A percentile compares a stretch with the other conserved stretches of the same genome.
These are phyloP conservation scores for Aplysia californica DNA, from an alignment of 1,140 invertebrate species.

Conservation along the genomic window DNA sequence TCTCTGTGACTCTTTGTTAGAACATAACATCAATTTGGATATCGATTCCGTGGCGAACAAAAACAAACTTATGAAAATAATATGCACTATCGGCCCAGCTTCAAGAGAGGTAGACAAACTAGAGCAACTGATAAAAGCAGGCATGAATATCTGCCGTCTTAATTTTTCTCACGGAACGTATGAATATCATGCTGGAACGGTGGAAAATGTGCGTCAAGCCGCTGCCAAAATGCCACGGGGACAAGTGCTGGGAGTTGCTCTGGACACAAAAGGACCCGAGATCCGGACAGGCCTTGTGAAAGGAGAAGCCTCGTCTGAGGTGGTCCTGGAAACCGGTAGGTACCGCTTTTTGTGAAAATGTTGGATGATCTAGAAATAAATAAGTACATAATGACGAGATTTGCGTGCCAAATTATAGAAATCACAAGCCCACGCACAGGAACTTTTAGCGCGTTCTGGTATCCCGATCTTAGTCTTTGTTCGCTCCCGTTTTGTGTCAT, in stretches of 20 bases:
- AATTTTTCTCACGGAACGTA: constrained; percentile 98
- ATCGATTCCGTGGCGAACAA: constrained; percentile 76
- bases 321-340: constrained; percentile 86
- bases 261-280: constrained; percentile 98
- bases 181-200: constrained; percentile 92
- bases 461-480: no score
- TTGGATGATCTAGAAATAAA: no score
- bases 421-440: no score
- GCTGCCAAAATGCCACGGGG: constrained; percentile 79
- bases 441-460: no score
- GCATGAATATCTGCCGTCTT: constrained; percentile 96
- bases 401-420: not conserved
- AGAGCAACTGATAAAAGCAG: constrained; percentile 94
- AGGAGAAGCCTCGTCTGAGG: constrained; percentile 78
- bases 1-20: constrained; percentile 75
- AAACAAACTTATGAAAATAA: constrained; percentile 87
- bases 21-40: constrained; percentile 92
- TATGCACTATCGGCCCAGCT: constrained; percentile 97
- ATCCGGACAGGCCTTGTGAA: constrained; percentile 93
- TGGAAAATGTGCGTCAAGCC: constrained; percentile 86
- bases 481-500: no score
- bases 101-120: constrained; percentile 83
- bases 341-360: not conserved
- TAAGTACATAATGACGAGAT: no score
- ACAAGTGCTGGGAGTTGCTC: constrained; percentile 88